Base-by-base conservation (phyloP, 2,797 vertebrate genomes). In the Dipus sagitta region DNA sequence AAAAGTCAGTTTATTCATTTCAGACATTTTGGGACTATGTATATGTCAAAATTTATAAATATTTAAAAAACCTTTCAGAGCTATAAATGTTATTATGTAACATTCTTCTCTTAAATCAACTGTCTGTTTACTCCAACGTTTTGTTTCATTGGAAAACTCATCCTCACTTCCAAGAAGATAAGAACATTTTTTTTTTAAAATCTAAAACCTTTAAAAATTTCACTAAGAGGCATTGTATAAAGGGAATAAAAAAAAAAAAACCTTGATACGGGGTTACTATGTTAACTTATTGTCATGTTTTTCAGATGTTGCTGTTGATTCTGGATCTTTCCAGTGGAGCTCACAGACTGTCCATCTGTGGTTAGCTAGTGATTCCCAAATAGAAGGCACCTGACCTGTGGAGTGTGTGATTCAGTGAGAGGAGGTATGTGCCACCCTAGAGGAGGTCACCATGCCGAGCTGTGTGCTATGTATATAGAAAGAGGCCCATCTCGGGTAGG, bases 31-130 rank as follows among this genome's bases (percentile, higher is more conserved):
- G 82, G 23, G 58, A 90, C 75, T 90, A 80, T 2, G n/a, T 68
- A 32, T 54, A 79, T 94, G 64, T 91, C 78, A 90, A 90, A 72
- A 92, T 88, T 68, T 88, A 93, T 95, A 95, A 96, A 95, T 93
- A 93, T 77, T 96, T 94, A 86, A 94, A 86, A 86, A 83, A 70
- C 32, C 15, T 95, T 95, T 94, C 75, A 79, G 77, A 90, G 70
- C 26, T 67, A 34, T 87, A 89, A 71, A 82, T 87, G 62, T 77
- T 94, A 70, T 77, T 85, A 70, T 54, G 13, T 78, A 92, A 82
- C 10, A 82, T 64, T 94, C 58, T 88, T 77, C 68, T 94, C 72
- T 96, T 93, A 96, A 65, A 96, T 58, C 68, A 77, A 90, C 74
- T 26, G 42, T 79, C 38, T 71, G 32, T 82, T 62, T 90, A 75